These are phyloP conservation scores for Gallinago stenura DNA, from an alignment of 2,797 vertebrate species.

Conservation along the genomic window DNA sequence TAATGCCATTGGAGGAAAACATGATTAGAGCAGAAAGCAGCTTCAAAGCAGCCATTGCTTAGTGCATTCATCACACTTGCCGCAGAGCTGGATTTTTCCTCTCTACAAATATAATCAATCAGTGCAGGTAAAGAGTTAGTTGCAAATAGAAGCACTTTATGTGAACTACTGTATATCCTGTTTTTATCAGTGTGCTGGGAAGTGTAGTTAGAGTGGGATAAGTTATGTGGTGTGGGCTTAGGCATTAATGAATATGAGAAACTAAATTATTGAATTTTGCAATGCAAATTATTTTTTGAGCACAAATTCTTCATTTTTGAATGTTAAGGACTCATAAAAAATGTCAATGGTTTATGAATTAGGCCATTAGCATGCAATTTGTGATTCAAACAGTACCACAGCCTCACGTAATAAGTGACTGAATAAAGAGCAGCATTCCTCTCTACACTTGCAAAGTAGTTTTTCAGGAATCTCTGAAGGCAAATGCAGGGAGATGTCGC, in stretches of 20 bases:
- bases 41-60: constrained; percentile 55
- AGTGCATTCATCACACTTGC: constrained; percentile 49
- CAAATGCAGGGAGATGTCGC: constrained; percentile 17
- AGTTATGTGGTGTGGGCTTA: constrained; percentile 82
- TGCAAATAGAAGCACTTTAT: constrained; percentile 61
- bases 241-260: constrained; percentile 84
- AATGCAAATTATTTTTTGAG: constrained; percentile 85
- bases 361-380: constrained; percentile 84
- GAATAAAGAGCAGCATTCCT: constrained; percentile 65
- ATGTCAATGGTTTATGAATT: constrained; percentile 85
- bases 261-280: constrained; percentile 84
- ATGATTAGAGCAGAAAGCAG: constrained; percentile 69
- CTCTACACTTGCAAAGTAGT: constrained; percentile 68
- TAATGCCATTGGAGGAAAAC: constrained; percentile 62
- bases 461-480: constrained; percentile 65
- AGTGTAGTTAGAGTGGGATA: constrained; percentile 75
- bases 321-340: constrained; percentile 83
- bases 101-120: constrained; percentile 48
- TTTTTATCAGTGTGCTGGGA: constrained; percentile 71
- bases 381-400: constrained; percentile 78
- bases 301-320: constrained; percentile 85
- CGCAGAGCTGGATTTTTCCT: constrained; percentile 40
- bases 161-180: constrained; percentile 61
- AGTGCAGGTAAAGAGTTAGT: constrained; percentile 32
- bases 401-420: constrained; percentile 72